Conservation (phyloP, 2,797 vertebrate genomes). For the Cyclopterus lumpus region DNA sequence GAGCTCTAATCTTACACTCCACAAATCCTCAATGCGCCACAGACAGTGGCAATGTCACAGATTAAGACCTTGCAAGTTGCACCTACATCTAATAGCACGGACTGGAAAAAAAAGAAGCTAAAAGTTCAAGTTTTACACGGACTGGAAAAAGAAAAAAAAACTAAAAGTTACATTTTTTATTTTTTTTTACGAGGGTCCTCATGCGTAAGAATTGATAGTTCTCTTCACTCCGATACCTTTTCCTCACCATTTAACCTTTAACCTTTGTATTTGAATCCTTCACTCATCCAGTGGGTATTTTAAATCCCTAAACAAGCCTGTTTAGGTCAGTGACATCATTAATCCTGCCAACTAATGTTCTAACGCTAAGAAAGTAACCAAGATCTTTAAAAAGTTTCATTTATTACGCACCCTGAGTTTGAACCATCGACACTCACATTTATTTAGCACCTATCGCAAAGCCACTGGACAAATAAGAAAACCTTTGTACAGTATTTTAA, state of each 20-base stretch:
- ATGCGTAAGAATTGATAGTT: not conserved
- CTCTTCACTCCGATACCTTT: not conserved
- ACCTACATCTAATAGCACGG: not conserved
- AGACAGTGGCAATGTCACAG: constrained; percentile 77
- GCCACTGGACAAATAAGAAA: not conserved
- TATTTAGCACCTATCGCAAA: not conserved
- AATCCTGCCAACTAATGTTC: constrained; percentile 30
- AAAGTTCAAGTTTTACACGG: rapidly evolving
- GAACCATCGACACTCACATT: not conserved
- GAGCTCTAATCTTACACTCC: constrained; percentile 91
- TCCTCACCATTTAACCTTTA: constrained; percentile 6
- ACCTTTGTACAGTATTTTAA: not conserved
- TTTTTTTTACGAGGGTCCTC: not conserved
- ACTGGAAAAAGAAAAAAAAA: not conserved
- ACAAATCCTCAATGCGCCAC: constrained; percentile 88
- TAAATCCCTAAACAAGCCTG: constrained; percentile 16
- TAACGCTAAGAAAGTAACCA: constrained; percentile 20
- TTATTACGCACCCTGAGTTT: not conserved
- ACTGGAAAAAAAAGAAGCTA: not conserved
- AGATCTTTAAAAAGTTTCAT: not conserved
- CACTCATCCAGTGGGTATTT: constrained; percentile 31
- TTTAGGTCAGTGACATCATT: constrained; percentile 15
- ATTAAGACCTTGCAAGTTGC: constrained; percentile 62
- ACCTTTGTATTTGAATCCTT: constrained; percentile 17
- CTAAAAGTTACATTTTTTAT: too few species aligned